A percentile compares a stretch with the other conserved stretches of the same genome.
Conservation (phyloP, 2,113 vertebrate species). For the Esox niger region DNA sequence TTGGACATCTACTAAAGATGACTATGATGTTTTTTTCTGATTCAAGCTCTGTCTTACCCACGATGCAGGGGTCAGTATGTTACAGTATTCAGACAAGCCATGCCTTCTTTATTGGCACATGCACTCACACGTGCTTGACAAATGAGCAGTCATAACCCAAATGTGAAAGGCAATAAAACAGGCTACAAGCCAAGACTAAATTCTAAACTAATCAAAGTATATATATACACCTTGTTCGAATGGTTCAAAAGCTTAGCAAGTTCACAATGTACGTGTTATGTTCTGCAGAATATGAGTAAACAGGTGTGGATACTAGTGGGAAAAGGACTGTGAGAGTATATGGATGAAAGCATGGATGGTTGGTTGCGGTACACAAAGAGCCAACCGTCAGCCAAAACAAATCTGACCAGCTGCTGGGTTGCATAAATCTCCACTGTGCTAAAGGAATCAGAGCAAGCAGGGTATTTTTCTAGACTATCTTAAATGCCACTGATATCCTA, state of each 20-base stretch:
- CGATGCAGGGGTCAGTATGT: slow-evolving; percentile 12
- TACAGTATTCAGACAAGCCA: slow-evolving; percentile 18
- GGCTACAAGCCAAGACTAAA: no score
- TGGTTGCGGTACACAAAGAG: background rate
- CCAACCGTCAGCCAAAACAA: background rate
- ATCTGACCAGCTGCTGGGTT: background rate
- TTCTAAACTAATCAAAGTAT: no score
- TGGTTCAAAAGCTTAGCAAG: background rate
- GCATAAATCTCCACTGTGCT: background rate
- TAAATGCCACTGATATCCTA: no score
- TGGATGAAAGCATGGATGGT: background rate
- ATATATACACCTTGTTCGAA: no score
- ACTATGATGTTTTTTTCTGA: slow-evolving; percentile 24
- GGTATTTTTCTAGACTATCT: background rate
- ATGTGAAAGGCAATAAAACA: no score
- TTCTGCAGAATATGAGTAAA: background rate
- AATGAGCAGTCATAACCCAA: background rate
- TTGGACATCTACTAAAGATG: slow-evolving; percentile 25
- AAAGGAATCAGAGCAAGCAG: background rate
- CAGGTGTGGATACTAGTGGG: slow-evolving; percentile 5
- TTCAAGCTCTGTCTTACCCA: slow-evolving; percentile 19
- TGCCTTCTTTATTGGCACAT: slow-evolving; percentile 1
- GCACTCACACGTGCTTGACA: background rate
- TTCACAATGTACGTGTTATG: background rate
- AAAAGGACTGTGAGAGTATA: slow-evolving; percentile 5